Percentiles rank a stretch among this genome's conserved stretches.
These are phyloP conservation scores for Anisognathus igniventris DNA, from an alignment of 2,797 vertebrate genomes.

Conservation along the genomic window DNA sequence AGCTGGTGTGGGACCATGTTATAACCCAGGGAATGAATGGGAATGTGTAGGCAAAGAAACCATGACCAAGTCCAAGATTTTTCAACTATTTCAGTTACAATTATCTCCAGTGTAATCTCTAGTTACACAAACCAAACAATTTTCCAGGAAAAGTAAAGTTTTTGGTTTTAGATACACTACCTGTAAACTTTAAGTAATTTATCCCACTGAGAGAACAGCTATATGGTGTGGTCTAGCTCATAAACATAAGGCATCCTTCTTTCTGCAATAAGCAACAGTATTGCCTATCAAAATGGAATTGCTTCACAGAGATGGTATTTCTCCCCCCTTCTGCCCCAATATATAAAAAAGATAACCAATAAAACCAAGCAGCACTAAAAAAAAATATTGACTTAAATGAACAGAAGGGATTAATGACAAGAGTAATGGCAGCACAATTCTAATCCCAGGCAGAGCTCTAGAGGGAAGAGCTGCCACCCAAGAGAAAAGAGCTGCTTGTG, in stretches of 20 bases:
- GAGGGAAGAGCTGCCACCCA: background rate
- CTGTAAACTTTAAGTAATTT: background rate
- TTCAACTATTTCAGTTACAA: background rate
- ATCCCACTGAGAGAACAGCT: background rate
- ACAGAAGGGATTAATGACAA: background rate
- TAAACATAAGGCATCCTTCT: background rate
- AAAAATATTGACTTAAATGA: background rate
- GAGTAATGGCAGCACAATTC: background rate
- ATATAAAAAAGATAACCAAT: background rate
- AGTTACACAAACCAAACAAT: background rate
- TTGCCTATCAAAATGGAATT: background rate
- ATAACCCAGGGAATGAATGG: background rate
- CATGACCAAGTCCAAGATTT: background rate
- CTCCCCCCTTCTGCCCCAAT: background rate
- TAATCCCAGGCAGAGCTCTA: background rate
- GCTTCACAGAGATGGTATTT: background rate
- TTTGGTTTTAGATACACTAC: background rate
- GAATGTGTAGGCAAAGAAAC: background rate
- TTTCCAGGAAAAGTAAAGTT: background rate
- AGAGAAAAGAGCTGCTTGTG: background rate
- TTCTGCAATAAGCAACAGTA: background rate
- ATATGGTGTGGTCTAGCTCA: background rate
- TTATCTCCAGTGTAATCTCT: background rate
- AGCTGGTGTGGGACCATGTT: background rate
- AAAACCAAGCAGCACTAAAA: background rate